Conservation (phyloP, 2,888 invertebrate genomes). For the Auanema sp. region DNA sequence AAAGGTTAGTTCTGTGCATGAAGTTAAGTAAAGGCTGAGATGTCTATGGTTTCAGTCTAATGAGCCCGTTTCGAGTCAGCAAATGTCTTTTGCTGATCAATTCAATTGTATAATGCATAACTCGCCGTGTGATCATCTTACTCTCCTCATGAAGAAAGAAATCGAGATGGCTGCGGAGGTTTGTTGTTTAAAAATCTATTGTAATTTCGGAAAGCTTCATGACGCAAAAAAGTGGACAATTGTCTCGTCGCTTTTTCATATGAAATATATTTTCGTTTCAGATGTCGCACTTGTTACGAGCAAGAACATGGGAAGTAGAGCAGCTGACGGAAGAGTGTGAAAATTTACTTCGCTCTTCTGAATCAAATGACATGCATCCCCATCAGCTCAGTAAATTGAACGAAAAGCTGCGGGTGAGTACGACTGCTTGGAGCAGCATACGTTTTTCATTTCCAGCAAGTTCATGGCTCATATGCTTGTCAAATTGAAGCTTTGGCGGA, state of each 20-base stretch:
- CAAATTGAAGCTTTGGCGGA: slow-evolving; percentile 53
- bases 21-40: not conserved
- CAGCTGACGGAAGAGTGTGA: slow-evolving; percentile 46
- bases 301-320: slow-evolving; percentile 55
- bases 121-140: slow-evolving; percentile 28
- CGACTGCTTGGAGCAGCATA: not conserved
- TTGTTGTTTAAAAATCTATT: slow-evolving; percentile 2
- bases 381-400: slow-evolving; percentile 52
- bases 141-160: slow-evolving; percentile 44
- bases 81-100: slow-evolving; percentile 14
- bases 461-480: slow-evolving; percentile 48
- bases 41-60: not conserved
- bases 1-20: slow-evolving; percentile 9
- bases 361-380: slow-evolving; percentile 41
- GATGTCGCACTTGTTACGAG: slow-evolving; percentile 49
- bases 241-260: not conserved
- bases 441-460: slow-evolving; percentile 30
- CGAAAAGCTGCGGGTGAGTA: slow-evolving; percentile 49
- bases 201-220: not conserved
- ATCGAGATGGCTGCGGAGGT: slow-evolving; percentile 50
- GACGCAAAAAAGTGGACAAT: not conserved
- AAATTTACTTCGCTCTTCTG: slow-evolving; percentile 26
- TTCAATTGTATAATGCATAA: slow-evolving; percentile 22
- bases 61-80: not conserved
- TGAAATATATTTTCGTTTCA: slow-evolving; percentile 15